Conservation (phyloP, 2,888 invertebrate genomes). For the Physocephala rufipes region DNA sequence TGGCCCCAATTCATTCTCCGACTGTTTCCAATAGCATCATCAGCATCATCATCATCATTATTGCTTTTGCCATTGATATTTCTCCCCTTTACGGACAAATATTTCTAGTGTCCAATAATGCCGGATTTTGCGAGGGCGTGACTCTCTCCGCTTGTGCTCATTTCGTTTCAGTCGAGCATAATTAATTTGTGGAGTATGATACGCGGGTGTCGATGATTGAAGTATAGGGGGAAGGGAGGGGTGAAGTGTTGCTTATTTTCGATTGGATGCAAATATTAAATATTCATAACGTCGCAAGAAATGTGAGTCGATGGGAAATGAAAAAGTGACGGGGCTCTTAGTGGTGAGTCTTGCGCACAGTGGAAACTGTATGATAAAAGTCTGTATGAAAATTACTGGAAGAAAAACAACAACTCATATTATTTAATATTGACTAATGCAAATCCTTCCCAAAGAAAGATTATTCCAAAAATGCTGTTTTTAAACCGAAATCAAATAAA, state of each 20-base stretch:
- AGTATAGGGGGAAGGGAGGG: background rate
- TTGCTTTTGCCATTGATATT: background rate
- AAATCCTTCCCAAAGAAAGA: too few relatives aligned
- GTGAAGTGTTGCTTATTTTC: conserved; percentile 44
- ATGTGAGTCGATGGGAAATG: background rate
- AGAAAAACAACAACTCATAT: too few relatives aligned
- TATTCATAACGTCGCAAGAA: conserved; percentile 49
- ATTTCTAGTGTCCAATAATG: background rate
- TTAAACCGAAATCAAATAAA: too few relatives aligned
- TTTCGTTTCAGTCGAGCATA: conserved; percentile 13
- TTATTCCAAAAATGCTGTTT: too few relatives aligned
- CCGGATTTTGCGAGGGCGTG: conserved; percentile 24
- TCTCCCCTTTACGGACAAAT: background rate
- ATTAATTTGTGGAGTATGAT: background rate
- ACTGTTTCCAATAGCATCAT: background rate
- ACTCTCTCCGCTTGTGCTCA: conserved; percentile 15
- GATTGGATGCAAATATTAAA: conserved; percentile 60
- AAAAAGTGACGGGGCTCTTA: background rate
- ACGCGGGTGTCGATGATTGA: background rate
- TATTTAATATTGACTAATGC: too few relatives aligned
- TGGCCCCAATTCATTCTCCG: conserved; percentile 11
- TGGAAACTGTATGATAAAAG: too few relatives aligned
- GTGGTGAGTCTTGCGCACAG: too few relatives aligned
- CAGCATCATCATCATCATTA: background rate
- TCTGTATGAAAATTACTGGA: too few relatives aligned